These are phyloP conservation scores for Aspiorhynchus laticeps DNA, from an alignment of 2,113 vertebrate genomes.

Conservation along the genomic window DNA sequence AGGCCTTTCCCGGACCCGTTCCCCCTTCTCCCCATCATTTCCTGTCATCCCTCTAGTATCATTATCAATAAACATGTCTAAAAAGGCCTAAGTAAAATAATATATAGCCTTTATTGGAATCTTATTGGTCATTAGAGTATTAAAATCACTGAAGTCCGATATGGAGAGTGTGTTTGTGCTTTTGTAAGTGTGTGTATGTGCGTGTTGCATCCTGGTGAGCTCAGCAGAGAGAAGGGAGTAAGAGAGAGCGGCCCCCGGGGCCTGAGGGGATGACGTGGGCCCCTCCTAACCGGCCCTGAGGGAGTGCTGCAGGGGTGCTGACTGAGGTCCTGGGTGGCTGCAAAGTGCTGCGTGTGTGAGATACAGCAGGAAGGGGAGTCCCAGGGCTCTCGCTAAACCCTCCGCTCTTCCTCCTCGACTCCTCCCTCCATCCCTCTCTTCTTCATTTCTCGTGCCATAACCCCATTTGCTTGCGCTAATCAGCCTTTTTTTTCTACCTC, in stretches of 20 bases:
- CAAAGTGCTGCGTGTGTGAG: slow-evolving; percentile 77
- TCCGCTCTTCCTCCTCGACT: slow-evolving; percentile 40
- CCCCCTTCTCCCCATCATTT: background rate
- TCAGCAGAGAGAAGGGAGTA: slow-evolving; percentile 54
- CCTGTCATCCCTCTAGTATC: background rate
- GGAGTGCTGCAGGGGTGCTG: slow-evolving; percentile 71
- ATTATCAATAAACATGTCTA: background rate
- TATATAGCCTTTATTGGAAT: slow-evolving; percentile 14
- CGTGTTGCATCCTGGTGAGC: slow-evolving; percentile 47
- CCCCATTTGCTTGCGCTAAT: slow-evolving; percentile 30
- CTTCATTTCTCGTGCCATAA: slow-evolving; percentile 29
- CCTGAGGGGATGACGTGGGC: slow-evolving; percentile 57
- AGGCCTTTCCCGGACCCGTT: background rate
- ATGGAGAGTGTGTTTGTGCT: background rate
- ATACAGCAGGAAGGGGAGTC: slow-evolving; percentile 78
- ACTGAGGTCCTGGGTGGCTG: slow-evolving; percentile 79
- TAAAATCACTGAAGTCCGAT: slow-evolving; percentile 53
- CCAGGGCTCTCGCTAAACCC: slow-evolving; percentile 60
- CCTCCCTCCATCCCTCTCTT: slow-evolving; percentile 44
- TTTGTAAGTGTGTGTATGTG: slow-evolving; percentile 33
- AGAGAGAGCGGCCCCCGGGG: slow-evolving; percentile 52
- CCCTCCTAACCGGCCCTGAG: slow-evolving; percentile 53
- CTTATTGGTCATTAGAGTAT: background rate
- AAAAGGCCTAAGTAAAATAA: slow-evolving; percentile 6
- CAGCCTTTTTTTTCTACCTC: slow-evolving; percentile 35